phyloP scores from a whole-genome alignment of 2,113 vertebrate genomes.

The Brachyhypopomus gauderio region DNA sequence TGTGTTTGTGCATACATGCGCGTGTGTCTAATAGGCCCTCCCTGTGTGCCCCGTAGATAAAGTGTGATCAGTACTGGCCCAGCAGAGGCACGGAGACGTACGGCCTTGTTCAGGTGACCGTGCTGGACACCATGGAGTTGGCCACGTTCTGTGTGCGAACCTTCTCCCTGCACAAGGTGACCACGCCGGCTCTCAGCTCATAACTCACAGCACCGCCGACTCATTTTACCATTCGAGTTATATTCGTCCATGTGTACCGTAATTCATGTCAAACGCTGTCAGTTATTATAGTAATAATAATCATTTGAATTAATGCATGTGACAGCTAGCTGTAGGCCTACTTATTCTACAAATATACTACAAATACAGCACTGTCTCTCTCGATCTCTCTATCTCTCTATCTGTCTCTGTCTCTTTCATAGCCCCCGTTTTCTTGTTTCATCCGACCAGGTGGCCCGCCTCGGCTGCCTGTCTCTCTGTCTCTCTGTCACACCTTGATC shows the following conservation, averaged over 20 bases:
- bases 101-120: slow-evolving; percentile 88
- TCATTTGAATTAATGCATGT: background rate
- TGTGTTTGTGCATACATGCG: too few relatives aligned
- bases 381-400: background rate
- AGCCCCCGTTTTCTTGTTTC: background rate
- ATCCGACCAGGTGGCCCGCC: background rate
- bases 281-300: too few relatives aligned
- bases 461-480: background rate
- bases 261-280: too few relatives aligned
- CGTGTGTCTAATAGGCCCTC: slow-evolving; percentile 4
- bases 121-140: slow-evolving; percentile 54
- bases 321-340: too few relatives aligned
- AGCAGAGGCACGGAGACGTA: slow-evolving; percentile 91
- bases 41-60: slow-evolving; percentile 71
- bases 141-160: slow-evolving; percentile 66
- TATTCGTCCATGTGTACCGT: too few relatives aligned
- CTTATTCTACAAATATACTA: background rate
- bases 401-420: background rate
- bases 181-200: background rate
- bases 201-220: background rate
- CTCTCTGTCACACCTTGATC: slow-evolving; percentile 13
- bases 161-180: slow-evolving; percentile 93
- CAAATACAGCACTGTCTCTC: background rate
- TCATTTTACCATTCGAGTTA: too few relatives aligned
- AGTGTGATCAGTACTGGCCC: slow-evolving; percentile 99